Base-by-base conservation (phyloP, 2,888 invertebrate species). In the Ischnus inquisitorius region DNA sequence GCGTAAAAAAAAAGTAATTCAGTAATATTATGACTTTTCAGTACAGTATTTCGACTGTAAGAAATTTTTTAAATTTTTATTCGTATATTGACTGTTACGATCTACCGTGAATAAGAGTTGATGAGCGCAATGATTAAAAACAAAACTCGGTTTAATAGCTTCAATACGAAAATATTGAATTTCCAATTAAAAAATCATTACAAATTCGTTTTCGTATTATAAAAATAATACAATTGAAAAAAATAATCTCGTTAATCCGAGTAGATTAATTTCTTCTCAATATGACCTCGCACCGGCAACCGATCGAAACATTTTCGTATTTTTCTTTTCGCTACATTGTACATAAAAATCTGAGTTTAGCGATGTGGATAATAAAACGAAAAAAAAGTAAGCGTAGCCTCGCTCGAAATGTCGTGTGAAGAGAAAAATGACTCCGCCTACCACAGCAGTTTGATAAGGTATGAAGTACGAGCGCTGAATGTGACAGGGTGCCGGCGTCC, bases 391-490 rank as follows among this genome's bases (percentile, higher is more conserved):
- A 75, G 6, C 62, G 34, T 22, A n/a, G 34, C 48, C 51, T n/a
- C 16, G 72, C 43, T 74, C 46, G 34, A 75, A 64, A 75, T 48
- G 76, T 76, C 54, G 71, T 46, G 68, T 54, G 69, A 51, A 54
- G 41, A 72, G 79, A 80, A 80, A 83, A 76, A 79, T 83, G 76
- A 79, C 75, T 72, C 75, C 25, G 39, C 71, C 76, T 79, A 64
- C 68, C 19, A 78, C 64, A 67, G 69, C 68, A 75, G 68, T 81
- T 84, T 84, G 84, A 84, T 84, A 84, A 84, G 81, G 83, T 72
- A 83, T 84, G 84, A 84, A 81, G 84, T 84, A 81, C 75, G 81
- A 84, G 84, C 64, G 69, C 74, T 84, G 84, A 81, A 84, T 84
- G 84, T 84, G 84, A 84, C 84, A 84, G 64, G 81, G 69, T 69